Evolutionary conservation across 92 coral and sea anemone species (phyloP), one percentile per base, ranked within the genome.

Genomic region (Parazoanthus darwini): DNA sequence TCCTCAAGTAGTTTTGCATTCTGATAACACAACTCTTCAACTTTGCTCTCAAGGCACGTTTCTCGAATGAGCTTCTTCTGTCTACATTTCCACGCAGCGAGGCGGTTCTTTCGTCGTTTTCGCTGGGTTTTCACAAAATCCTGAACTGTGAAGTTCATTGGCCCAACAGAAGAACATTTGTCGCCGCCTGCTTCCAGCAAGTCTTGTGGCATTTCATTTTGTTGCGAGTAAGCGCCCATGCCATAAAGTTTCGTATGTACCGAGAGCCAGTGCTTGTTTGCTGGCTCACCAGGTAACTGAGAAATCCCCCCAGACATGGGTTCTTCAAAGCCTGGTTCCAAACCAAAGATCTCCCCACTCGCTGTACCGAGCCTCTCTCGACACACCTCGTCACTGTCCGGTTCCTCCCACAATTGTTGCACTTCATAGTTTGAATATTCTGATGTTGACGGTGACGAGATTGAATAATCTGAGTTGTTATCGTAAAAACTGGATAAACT

Each of bases 51-150:
- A 1, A 90, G 88, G 46, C 89, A 88, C 6, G 92, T 81, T 78
- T 93, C 93, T 1, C 92, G 92, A 66, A 89, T 78, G 15, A 92
- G 92, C 88, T 92, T 92, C 85, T 89, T 92, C 67, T 92, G 94
- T 59, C 94, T 86, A 66, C 94, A 89, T 82, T 92, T 92, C 94
- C 94, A 92, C 54, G 94, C 92, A n/a, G 94, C 94, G 8, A 92
- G 86, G 23, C 94, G 92, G 66, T 92, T 92, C 26, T 92, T 92
- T 8, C 88, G 88, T 20, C 88, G 80, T 58, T 89, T 86, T 67
- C 90, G 84, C 81, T 92, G 88, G 14, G 88, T 92, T 35, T 89
- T 92, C 15, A 86, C 88, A 79, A 89, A 86, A 36, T 90, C 94
- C 78, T 89, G 90, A 35, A 89, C 88, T n/a, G 88, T 81, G 59